phyloP scores from a whole-genome alignment of 2,888 invertebrate species.

The Linnaemya tessellans region DNA sequence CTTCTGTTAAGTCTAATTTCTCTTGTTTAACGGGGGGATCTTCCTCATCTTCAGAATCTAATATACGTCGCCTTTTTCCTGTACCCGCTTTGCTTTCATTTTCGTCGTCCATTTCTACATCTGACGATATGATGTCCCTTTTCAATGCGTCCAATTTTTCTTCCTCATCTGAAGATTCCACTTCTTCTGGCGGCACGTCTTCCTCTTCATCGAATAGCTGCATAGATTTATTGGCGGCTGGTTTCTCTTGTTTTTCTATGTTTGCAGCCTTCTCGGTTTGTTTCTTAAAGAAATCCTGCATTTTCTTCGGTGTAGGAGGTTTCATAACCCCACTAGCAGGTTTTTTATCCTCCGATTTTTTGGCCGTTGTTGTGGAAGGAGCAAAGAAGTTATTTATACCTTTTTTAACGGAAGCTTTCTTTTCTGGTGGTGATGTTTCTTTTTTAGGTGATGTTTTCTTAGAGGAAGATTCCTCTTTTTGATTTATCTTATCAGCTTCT shows the following conservation, averaged over 20 bases:
- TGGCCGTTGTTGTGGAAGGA: slow-evolving; percentile 49
- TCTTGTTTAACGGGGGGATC: slow-evolving; percentile 74
- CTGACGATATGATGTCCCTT: slow-evolving; percentile 76
- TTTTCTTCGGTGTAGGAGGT: slow-evolving; percentile 73
- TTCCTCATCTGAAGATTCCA: slow-evolving; percentile 80
- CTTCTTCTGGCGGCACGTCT: slow-evolving; percentile 32
- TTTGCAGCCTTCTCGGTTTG: slow-evolving; percentile 64
- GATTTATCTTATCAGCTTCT: neutral
- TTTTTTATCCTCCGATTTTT: slow-evolving; percentile 66
- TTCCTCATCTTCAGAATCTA: slow-evolving; percentile 79
- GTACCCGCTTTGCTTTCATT: slow-evolving; percentile 70
- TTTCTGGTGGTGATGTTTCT: slow-evolving; percentile 43
- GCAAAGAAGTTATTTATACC: slow-evolving; percentile 78
- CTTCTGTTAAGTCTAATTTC: slow-evolving; percentile 56
- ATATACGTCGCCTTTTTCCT: slow-evolving; percentile 79
- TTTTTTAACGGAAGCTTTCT: slow-evolving; percentile 73
- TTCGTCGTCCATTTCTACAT: slow-evolving; percentile 73
- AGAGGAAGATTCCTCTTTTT: slow-evolving; percentile 41
- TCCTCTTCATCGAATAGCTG: slow-evolving; percentile 78
- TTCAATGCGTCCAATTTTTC: slow-evolving; percentile 79
- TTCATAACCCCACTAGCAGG: slow-evolving; percentile 63
- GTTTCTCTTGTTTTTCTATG: slow-evolving; percentile 65
- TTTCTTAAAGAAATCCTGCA: slow-evolving; percentile 74
- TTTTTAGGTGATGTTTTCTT: slow-evolving; percentile 45
- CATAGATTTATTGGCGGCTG: slow-evolving; percentile 76